Conservation (phyloP, 1,140 invertebrate species). For the Tenebrio molitor region DNA sequence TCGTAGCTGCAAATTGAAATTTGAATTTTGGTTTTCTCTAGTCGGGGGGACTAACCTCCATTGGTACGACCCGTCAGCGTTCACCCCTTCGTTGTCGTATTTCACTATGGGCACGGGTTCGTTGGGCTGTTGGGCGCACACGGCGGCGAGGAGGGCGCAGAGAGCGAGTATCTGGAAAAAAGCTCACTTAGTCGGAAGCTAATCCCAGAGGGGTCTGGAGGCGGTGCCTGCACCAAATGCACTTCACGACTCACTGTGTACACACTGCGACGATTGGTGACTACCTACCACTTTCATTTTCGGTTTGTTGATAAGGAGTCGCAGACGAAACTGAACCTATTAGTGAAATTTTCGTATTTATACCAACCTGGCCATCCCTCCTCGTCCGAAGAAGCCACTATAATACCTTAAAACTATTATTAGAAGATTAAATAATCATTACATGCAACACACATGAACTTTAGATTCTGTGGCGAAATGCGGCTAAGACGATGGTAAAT, state of each 20-base stretch:
- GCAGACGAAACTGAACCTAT: conserved; percentile 40
- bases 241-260: background rate
- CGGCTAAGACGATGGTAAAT: conserved; percentile 37
- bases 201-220: no score
- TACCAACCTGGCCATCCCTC: conserved; percentile 42
- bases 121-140: background rate
- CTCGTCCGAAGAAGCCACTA: conserved; percentile 17
- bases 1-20: conserved; percentile 70
- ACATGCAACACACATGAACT: conserved; percentile 50
- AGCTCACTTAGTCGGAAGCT: background rate
- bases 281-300: conserved; percentile 51
- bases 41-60: conserved; percentile 45
- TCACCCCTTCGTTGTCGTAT: conserved; percentile 53
- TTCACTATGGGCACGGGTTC: conserved; percentile 53
- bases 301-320: conserved; percentile 22
- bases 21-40: background rate
- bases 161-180: conserved; percentile 20
- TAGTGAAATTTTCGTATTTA: conserved; percentile 41
- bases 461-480: conserved; percentile 49
- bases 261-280: background rate
- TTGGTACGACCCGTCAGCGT: conserved; percentile 49
- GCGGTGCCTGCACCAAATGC: no score
- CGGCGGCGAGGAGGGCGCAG: background rate
- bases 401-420: conserved; percentile 47
- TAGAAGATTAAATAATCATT: conserved; percentile 52